Evolutionary conservation across 2,888 invertebrate species (phyloP).

Genomic region (Leptura quadrifasciata): DNA sequence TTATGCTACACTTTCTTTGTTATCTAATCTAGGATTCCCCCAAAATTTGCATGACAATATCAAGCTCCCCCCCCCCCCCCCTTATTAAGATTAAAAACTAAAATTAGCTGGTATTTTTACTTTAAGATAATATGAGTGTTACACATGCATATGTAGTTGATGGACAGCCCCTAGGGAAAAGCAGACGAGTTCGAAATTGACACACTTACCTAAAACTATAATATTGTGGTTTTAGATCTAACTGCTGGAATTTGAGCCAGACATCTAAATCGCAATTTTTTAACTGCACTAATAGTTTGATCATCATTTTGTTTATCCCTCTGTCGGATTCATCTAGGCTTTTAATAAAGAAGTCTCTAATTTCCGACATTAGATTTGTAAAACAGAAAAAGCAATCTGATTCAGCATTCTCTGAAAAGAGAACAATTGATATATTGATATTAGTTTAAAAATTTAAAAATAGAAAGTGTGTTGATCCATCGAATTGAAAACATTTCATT

Average conservation of each 20-base stretch:
- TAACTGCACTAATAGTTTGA: conserved; percentile 84
- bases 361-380: conserved; percentile 98
- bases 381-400: conserved; percentile 99
- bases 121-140: no score
- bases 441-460: no score
- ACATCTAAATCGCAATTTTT: conserved; percentile 86
- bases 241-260: conserved; percentile 85
- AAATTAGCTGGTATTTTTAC: no score
- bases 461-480: no score
- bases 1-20: not conserved
- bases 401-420: conserved; percentile 88
- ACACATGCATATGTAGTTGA: no score
- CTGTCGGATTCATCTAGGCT: conserved; percentile 94
- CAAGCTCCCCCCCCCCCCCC: no score
- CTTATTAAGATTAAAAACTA: no score
- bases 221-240: conserved; percentile 95
- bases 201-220: conserved; percentile 88
- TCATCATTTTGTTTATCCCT: conserved; percentile 95
- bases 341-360: conserved; percentile 97
- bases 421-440: no score
- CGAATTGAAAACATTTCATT: no score
- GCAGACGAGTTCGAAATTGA: not conserved
- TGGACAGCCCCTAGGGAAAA: no score
- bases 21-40: no score
- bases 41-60: no score